Evolutionary conservation across 2,113 vertebrate species (phyloP).

Genomic region (Holacanthus passer): DNA sequence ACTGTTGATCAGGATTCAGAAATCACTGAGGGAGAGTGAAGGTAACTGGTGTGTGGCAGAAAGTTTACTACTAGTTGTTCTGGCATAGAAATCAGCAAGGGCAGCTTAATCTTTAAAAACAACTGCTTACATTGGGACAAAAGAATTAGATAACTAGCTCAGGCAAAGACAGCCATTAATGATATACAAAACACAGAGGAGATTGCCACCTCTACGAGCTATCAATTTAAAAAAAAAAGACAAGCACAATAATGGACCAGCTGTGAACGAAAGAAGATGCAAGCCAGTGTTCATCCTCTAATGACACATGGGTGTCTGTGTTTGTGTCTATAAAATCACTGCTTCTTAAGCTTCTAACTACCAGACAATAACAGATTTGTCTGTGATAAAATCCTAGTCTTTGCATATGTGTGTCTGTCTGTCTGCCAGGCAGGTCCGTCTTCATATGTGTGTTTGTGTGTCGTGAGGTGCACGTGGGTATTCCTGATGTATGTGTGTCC

Average conservation of each 20-base stretch:
- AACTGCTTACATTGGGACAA: background rate
- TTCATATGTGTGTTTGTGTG: conserved; percentile 45
- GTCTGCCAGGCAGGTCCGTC: conserved; percentile 36
- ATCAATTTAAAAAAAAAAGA: background rate
- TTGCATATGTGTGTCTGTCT: conserved; percentile 62
- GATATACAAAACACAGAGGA: background rate
- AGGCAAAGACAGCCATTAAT: background rate
- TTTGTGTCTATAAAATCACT: conserved; percentile 65
- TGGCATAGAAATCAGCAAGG: background rate
- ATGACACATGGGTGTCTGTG: conserved; percentile 55
- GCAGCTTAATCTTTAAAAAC: background rate
- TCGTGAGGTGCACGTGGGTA: conserved; percentile 12
- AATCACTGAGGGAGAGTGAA: background rate
- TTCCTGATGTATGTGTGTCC: conserved; percentile 48
- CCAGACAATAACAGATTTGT: conserved; percentile 81
- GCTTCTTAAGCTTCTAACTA: conserved; percentile 73
- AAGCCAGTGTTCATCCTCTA: conserved; percentile 53
- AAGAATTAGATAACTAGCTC: background rate
- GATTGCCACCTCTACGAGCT: background rate
- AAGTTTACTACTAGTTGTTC: background rate
- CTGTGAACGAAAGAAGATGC: background rate
- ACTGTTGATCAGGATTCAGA: background rate
- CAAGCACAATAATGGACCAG: background rate
- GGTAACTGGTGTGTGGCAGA: background rate
- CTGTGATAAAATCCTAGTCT: conserved; percentile 74